Conservation (phyloP, 2,888 invertebrate species). For the Polymixis flavicincta region DNA sequence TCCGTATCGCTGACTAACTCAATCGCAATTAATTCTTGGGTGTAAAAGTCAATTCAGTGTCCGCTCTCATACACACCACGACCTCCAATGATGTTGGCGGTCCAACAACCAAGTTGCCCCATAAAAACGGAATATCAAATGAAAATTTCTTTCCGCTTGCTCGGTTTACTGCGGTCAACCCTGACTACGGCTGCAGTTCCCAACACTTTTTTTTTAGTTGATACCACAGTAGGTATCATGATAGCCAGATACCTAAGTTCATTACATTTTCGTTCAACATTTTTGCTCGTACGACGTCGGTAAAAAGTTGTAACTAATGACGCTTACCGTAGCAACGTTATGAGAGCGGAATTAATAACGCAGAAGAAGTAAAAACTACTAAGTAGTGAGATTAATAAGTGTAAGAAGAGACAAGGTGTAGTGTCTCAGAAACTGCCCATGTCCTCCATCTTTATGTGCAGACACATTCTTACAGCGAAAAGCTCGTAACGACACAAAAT, state of each 20-base stretch:
- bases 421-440: constrained; percentile 31
- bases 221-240: constrained; percentile 33
- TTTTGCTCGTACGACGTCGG: constrained; percentile 25
- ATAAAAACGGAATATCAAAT: constrained; percentile 83
- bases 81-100: constrained; percentile 67
- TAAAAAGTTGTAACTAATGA: constrained; percentile 48
- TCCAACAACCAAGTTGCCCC: constrained; percentile 69
- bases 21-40: constrained; percentile 19
- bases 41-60: constrained; percentile 13
- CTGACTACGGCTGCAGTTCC: constrained; percentile 69
- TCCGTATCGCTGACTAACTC: constrained; percentile 14
- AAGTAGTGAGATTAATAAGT: constrained; percentile 57
- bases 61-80: constrained; percentile 51
- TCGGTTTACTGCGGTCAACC: constrained; percentile 76
- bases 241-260: constrained; percentile 44
- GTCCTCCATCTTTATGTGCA: constrained; percentile 12
- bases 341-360: constrained; percentile 49
- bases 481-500: background rate
- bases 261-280: constrained; percentile 38
- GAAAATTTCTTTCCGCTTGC: constrained; percentile 79
- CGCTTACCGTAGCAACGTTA: constrained; percentile 26
- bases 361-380: constrained; percentile 51
- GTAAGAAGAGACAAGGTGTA: constrained; percentile 23
- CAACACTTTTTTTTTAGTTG: constrained; percentile 49
- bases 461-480: constrained; percentile 15